Conservation (phyloP, 2,888 invertebrate genomes). For the Patella ulyssiponensis region DNA sequence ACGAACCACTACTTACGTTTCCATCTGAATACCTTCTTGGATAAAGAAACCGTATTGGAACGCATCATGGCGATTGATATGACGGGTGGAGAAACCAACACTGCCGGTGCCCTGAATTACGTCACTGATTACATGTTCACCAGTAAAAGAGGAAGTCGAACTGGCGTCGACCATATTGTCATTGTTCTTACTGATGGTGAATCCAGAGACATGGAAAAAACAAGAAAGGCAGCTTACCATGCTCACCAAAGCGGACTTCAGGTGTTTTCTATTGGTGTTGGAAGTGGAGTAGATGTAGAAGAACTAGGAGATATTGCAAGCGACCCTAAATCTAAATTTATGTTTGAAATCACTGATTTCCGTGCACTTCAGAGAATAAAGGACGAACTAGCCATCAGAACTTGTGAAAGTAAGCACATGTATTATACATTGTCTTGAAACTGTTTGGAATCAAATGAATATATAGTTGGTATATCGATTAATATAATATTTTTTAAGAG, state of each 20-base stretch:
- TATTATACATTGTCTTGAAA: neutral
- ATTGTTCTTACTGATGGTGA: slow-evolving; percentile 67
- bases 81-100: slow-evolving; percentile 49
- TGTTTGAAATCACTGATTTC: neutral
- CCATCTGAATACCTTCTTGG: slow-evolving; percentile 43
- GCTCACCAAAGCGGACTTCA: slow-evolving; percentile 49
- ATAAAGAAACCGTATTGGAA: slow-evolving; percentile 31
- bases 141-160: slow-evolving; percentile 37
- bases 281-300: slow-evolving; percentile 22
- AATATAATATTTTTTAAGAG: too few relatives aligned
- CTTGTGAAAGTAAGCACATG: slow-evolving; percentile 41
- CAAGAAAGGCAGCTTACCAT: slow-evolving; percentile 46
- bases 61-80: slow-evolving; percentile 41
- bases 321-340: slow-evolving; percentile 7
- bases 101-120: slow-evolving; percentile 51
- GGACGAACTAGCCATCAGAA: slow-evolving; percentile 17
- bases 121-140: slow-evolving; percentile 48
- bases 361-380: slow-evolving; percentile 12
- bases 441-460: neutral
- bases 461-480: neutral
- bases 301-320: slow-evolving; percentile 11
- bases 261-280: slow-evolving; percentile 61
- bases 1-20: slow-evolving; percentile 45
- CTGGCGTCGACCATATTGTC: slow-evolving; percentile 50
- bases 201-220: slow-evolving; percentile 48